Base-by-base conservation (phyloP, 2,797 vertebrate species). In the Heteromormyrus szaboi region DNA sequence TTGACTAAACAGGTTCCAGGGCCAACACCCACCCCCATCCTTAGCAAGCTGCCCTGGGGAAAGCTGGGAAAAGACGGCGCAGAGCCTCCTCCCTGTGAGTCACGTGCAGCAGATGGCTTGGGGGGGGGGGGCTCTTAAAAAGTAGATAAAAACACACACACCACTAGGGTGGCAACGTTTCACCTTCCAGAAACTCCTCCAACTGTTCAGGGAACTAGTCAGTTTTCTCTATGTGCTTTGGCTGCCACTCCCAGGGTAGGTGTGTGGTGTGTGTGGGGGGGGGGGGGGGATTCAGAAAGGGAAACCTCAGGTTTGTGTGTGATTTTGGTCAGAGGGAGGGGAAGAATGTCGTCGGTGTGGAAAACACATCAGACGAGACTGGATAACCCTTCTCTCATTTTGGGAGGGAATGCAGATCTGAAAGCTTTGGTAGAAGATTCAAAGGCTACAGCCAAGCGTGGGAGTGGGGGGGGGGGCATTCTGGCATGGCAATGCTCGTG, bases 371-470 rank as follows among this genome's bases (percentile, higher is more conserved):
- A 11, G 41, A 65, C 53, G 37, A n/a, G 72, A 89, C 14, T 51
- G 72, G 46, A 44, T 79, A 29, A 85, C 85, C 37, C 29, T 1
- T n/a, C 53, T 22, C 84, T 76, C 33, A 7, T 41, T 76, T 3
- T 76, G 72, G 72, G 84, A 87, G 37, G 72, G 72, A 87, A 94
- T 92, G 92, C 92, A 93, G 93, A 92, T 91, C 17, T 90, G 92
- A 92, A 93, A 93, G 93, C 95, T 94, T 93, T 92, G 92, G 93
- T 93, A 92, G 91, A 92, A 89, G 91, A 93, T 94, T 93, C 89
- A 94, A 93, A 93, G 92, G 95, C 94, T 94, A 95, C 94, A 94
- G 93, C 92, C 91, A 90, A 93, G 51, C 50, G 3, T 0, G 14
- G 48, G 19, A 14, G 7, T 14, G 9, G 46, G 7, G 85, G 84